Evolutionary conservation across 2,797 vertebrate species (phyloP), one percentile per base, ranked within the genome.

Genomic region (Sus cebifrons): DNA sequence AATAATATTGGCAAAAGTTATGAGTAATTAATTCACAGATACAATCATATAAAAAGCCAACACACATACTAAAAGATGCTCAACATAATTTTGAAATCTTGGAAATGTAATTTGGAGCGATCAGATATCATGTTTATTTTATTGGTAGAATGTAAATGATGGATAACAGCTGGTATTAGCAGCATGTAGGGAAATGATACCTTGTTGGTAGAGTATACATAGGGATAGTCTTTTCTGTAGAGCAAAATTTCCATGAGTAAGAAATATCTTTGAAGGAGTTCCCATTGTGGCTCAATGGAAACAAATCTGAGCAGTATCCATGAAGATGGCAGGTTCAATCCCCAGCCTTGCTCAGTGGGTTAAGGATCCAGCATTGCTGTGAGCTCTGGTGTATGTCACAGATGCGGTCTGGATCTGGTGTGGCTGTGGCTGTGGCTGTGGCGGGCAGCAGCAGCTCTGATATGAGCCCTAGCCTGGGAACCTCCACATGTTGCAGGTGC

Each of bases 81-180:
- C 36, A 65, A 32, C 20, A 49, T 74, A 40, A 89, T 71, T 64
- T 79, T 86, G 84, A 70, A 91, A 95, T 89, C 27, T 93, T 85
- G n/a, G 67, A 94, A 84, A 82, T 49, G 44, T 29, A 64, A 93
- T 93, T 93, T 64, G 91, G 29, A 87, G 25, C 32, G 79, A 94
- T 75, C 91, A 79, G 5, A 65, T 68, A 27, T 16, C 25, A 82
- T 79, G 16, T 74, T 86, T 93, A 91, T 91, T 44, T 58, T 71
- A 71, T 67, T 71, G 40, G 32, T 81, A 56, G 79, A 65, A 58
- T 71, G 16, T 67, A 84, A 94, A 89, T 70, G 54, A 58, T 5
- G 32, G n/a, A 32, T 74, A 79, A 58, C 9, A 87, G n/a, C 40
- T 65, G 58, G 17, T 14, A 13, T 49, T 67, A 54, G 54, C 44